Evolutionary conservation across 2,888 invertebrate genomes (phyloP), one percentile per base, ranked within the genome.

Genomic region (Drosophila borealis): DNA sequence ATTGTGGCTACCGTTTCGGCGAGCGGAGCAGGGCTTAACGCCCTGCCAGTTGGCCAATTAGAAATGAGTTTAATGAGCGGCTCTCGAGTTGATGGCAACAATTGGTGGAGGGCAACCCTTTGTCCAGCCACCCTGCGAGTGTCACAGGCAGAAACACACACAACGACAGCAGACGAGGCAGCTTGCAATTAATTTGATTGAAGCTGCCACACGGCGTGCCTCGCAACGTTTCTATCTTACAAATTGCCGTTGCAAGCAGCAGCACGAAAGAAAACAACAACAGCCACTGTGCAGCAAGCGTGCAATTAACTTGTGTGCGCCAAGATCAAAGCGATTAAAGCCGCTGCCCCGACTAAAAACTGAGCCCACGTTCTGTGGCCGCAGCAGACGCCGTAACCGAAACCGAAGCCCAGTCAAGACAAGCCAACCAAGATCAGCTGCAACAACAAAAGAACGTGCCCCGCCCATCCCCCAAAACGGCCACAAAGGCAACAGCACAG

Each of bases 101-200:
- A 78, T 76, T 76, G 63, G 29, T 8, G 29, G 8, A 29, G 55
- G 54, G 10, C 25, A 41, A 41, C 53, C 39, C 61, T 33, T 33
- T 48, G 56, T 37, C 36, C 36, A 50, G 50, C 69, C 80, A 65
- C 78, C 65, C 66, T 61, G 62, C 25, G 60, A 84, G 68, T 78
- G 75, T 84, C 85, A 59, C 75, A 84, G 66, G 71, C 63, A 77
- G 54, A 45, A 41, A 41, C 17, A 44, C 42, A 61, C 49, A 49
- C 44, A 75, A 53, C 68, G 46, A 37, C 57, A 50, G 54, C 53
- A 69, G 64, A 8, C 29, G 29, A 8, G 29, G 4, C 69, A 65
- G 54, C 44, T 48, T 60, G 74, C 89, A 91, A 91, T 91, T 91
- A 91, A 91, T 90, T 91, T 91, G 91, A 91, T 91, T 91, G 91